phyloP scores from a whole-genome alignment of 2,888 invertebrate species.

The Amphipoea oculea region DNA sequence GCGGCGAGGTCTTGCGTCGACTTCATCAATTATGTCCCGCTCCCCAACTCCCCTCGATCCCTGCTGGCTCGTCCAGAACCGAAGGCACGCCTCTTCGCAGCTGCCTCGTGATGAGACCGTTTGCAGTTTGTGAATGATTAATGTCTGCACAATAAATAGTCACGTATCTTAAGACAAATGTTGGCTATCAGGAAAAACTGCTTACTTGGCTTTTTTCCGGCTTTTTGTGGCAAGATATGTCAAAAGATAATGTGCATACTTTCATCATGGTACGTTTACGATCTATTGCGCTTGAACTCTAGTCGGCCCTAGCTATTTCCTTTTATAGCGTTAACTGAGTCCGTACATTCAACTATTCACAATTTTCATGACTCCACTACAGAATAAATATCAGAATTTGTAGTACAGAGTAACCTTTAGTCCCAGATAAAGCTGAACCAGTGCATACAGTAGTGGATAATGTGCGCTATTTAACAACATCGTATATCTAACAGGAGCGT shows the following conservation, averaged over 20 bases:
- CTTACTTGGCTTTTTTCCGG: slow-evolving; percentile 30
- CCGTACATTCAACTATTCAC: background rate
- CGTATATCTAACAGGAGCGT: slow-evolving; percentile 62
- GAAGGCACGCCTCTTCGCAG: slow-evolving; percentile 72
- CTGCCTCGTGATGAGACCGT: slow-evolving; percentile 65
- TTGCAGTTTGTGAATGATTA: slow-evolving; percentile 72
- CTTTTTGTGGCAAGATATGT: slow-evolving; percentile 35
- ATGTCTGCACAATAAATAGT: slow-evolving; percentile 66
- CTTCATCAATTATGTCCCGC: slow-evolving; percentile 84
- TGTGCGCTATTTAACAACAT: slow-evolving; percentile 60
- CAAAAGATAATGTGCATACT: slow-evolving; percentile 31
- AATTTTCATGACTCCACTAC: background rate
- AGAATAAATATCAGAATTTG: slow-evolving; percentile 1
- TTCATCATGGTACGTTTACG: slow-evolving; percentile 31
- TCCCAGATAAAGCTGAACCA: slow-evolving; percentile 43
- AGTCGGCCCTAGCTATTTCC: background rate
- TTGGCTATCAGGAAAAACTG: slow-evolving; percentile 47
- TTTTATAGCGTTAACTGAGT: background rate
- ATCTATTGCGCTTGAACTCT: background rate
- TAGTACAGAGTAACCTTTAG: slow-evolving; percentile 27
- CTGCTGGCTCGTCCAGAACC: slow-evolving; percentile 68
- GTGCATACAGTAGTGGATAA: slow-evolving; percentile 58
- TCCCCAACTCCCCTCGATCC: slow-evolving; percentile 58
- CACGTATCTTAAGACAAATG: slow-evolving; percentile 62
- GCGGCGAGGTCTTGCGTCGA: slow-evolving; percentile 78